Percentiles rank a stretch among this genome's conserved stretches.
Evolutionary conservation across 2,113 vertebrate species (phyloP).

Genomic region (Daboia siamensis): DNA sequence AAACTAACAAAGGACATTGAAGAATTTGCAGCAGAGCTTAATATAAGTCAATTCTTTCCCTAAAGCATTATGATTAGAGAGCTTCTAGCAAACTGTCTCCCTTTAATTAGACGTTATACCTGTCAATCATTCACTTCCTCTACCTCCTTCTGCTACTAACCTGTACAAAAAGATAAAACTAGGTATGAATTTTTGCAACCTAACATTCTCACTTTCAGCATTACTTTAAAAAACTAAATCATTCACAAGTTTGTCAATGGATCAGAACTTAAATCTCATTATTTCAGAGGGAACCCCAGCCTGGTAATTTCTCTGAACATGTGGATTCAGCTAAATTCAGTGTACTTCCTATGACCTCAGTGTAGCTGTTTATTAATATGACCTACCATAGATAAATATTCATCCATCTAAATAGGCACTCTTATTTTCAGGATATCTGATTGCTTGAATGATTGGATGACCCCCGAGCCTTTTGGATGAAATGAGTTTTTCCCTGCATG

Average conservation of each 20-base stretch:
- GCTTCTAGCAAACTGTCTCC: not conserved
- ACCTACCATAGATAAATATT: not conserved
- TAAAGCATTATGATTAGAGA: not conserved
- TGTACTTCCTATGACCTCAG: not conserved
- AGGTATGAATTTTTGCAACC: not conserved
- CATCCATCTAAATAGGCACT: not conserved
- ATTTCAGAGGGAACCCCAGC: not conserved
- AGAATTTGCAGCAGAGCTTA: not conserved
- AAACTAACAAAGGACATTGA: not conserved
- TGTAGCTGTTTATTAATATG: not conserved
- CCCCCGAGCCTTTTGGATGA: not conserved
- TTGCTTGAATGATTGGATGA: not conserved
- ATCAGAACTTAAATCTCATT: not conserved
- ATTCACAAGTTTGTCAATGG: not conserved
- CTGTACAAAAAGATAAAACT: not conserved
- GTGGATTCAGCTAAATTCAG: not conserved
- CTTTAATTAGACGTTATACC: not conserved
- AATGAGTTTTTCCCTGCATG: not conserved
- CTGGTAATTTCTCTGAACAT: not conserved
- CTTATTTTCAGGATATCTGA: not conserved
- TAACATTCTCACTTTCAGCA: not conserved
- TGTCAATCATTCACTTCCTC: not conserved
- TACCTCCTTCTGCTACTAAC: not conserved
- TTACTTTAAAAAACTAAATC: not conserved
- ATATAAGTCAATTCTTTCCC: not conserved